These are phyloP conservation scores for Cryptotis parvus DNA, from an alignment of 2,113 vertebrate species.

Conservation along the genomic window DNA sequence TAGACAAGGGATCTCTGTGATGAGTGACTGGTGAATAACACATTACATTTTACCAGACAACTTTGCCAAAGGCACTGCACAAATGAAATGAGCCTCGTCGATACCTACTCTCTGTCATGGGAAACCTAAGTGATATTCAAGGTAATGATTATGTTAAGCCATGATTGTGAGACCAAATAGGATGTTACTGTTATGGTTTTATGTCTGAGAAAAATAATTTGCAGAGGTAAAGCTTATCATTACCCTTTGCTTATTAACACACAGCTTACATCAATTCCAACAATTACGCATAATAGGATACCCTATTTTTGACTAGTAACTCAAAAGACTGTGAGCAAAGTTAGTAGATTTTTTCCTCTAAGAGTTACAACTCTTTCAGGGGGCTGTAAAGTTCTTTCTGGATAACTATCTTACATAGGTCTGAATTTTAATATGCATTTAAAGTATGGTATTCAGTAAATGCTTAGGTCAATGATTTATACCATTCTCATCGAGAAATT, in stretches of 20 bases:
- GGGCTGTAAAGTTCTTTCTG: neutral
- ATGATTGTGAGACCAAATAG: neutral
- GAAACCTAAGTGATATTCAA: neutral
- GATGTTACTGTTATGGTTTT: neutral
- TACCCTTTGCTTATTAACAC: neutral
- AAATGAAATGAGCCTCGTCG: neutral
- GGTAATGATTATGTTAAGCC: neutral
- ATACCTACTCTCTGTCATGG: neutral
- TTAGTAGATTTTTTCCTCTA: neutral
- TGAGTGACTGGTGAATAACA: neutral
- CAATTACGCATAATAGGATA: no score
- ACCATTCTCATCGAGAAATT: conserved; percentile 81
- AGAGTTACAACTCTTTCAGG: neutral
- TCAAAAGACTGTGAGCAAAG: neutral
- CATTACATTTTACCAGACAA: neutral
- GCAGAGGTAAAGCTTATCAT: neutral
- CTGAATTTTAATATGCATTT: conserved; percentile 71
- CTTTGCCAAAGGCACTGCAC: neutral
- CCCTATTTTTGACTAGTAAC: no score
- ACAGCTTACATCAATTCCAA: neutral
- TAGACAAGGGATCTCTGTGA: no score
- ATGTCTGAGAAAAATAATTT: neutral
- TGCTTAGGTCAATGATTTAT: conserved; percentile 77
- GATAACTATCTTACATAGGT: neutral
- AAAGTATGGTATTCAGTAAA: conserved; percentile 66